Evolutionary conservation across 2,797 vertebrate species (phyloP), one percentile per base, ranked within the genome.

Genomic region (Falco novaeseelandiae): DNA sequence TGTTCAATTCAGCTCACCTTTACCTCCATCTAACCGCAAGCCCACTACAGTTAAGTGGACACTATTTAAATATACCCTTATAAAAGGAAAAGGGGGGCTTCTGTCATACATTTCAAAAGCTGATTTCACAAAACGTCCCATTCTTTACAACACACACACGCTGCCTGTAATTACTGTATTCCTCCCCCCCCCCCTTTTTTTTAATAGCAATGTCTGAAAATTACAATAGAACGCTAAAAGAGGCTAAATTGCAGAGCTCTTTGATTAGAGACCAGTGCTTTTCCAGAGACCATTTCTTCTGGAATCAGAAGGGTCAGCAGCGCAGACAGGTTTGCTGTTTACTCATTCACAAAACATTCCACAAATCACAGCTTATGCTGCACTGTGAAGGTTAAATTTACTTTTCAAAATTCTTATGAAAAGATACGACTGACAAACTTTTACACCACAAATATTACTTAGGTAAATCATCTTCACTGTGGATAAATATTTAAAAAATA

Each of bases 401-500:
- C 46, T 67, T 51, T 23, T 18, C 20, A 82, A 95, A 93, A 57
- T 25, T 42, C 62, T 44, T 88, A 65, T 52, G 73, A 59, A 82
- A 92, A 91, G 48, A 70, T 15, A 26, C 10, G 59, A 89, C 15
- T 89, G 77, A 69, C 61, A 89, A 80, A 71, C 26, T 87, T 91
- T 51, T 25, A 19, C 0, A 12, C 29, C 44, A 51, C 67, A 85
- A 83, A 54, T 61, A 87, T 71, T 17, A 71, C 40, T 66, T 63
- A 32, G 55, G 38, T 72, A 91, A 95, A 91, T 78, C 32, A 22
- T 42, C 78, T 32, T 91, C 51, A n/a, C 59, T 52, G 16, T 74
- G 81, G 90, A 81, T 80, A 29, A 76, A 66, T 85, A 83, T 95
- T 88, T 95, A 38, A 76, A 90, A 95, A 94, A 51, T 30, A 90